phyloP scores from a whole-genome alignment of 1,140 invertebrate genomes.

The Notospermus geniculatus region DNA sequence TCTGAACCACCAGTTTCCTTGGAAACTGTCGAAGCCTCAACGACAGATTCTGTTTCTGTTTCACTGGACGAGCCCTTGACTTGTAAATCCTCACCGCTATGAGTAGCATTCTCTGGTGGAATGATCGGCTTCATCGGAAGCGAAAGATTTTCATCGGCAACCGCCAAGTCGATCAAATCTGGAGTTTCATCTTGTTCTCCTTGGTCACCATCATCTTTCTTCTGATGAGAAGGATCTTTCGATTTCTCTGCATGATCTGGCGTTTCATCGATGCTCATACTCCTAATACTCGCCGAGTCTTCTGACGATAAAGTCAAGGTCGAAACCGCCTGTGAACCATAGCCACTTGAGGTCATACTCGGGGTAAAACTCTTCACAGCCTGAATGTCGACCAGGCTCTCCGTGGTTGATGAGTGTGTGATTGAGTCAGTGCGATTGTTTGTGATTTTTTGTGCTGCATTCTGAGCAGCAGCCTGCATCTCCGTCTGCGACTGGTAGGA shows the following conservation, averaged over 20 bases:
- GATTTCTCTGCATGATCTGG: slow-evolving; percentile 60
- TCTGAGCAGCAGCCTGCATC: slow-evolving; percentile 7
- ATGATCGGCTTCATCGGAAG: background rate
- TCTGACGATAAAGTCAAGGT: slow-evolving; percentile 87
- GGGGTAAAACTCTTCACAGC: slow-evolving; percentile 44
- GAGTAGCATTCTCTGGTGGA: no score
- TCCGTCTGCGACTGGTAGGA: slow-evolving; percentile 37
- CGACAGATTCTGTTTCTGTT: no score
- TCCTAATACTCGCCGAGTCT: slow-evolving; percentile 83
- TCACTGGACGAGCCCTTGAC: no score
- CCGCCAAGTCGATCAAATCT: slow-evolving; percentile 1
- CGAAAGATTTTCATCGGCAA: slow-evolving; percentile 1
- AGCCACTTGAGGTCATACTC: slow-evolving; percentile 56
- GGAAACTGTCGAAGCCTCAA: no score
- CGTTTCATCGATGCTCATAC: slow-evolving; percentile 84
- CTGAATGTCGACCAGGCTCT: slow-evolving; percentile 44
- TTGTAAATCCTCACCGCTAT: no score
- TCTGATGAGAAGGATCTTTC: no score
- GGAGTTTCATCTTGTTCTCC: no score
- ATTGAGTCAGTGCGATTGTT: slow-evolving; percentile 24
- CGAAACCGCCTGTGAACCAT: slow-evolving; percentile 83
- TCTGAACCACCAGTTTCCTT: no score
- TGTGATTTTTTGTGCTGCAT: background rate
- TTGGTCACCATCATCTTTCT: no score
- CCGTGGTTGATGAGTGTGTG: slow-evolving; percentile 44